These are phyloP conservation scores for Dolichotis patagonum DNA, from an alignment of 2,113 vertebrate genomes.

Conservation along the genomic window DNA sequence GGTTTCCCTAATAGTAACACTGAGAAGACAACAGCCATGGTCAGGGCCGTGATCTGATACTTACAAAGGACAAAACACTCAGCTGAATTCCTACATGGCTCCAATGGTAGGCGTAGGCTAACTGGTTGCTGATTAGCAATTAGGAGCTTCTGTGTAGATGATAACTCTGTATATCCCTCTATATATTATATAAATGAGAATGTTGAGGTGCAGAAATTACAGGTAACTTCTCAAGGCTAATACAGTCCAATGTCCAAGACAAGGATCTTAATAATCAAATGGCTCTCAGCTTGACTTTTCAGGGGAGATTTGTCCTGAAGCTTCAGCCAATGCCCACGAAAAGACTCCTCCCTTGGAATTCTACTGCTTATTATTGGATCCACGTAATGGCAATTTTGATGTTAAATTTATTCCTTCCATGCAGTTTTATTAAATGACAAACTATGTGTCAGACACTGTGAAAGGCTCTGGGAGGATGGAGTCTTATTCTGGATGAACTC, in stretches of 20 bases:
- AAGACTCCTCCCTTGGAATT: neutral
- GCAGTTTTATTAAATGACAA: neutral
- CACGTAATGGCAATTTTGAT: neutral
- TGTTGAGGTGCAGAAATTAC: neutral
- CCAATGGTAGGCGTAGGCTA: neutral
- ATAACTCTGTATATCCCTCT: neutral
- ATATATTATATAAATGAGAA: neutral
- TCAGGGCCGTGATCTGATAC: neutral
- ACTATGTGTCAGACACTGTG: neutral
- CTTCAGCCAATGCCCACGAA: neutral
- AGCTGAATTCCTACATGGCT: neutral
- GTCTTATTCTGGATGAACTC: neutral
- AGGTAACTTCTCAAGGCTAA: neutral
- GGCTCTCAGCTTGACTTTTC: neutral
- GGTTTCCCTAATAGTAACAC: neutral
- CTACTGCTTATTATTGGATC: neutral
- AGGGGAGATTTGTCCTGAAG: neutral
- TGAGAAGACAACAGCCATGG: neutral
- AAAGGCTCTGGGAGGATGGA: neutral
- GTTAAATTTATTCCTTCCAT: neutral
- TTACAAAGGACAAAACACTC: neutral
- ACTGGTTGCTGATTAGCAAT: neutral
- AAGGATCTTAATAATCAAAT: neutral
- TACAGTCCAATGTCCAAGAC: neutral
- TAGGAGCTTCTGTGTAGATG: neutral